phyloP scores from a whole-genome alignment of 1,140 invertebrate genomes.

The Thaumetopoea pityocampa region DNA sequence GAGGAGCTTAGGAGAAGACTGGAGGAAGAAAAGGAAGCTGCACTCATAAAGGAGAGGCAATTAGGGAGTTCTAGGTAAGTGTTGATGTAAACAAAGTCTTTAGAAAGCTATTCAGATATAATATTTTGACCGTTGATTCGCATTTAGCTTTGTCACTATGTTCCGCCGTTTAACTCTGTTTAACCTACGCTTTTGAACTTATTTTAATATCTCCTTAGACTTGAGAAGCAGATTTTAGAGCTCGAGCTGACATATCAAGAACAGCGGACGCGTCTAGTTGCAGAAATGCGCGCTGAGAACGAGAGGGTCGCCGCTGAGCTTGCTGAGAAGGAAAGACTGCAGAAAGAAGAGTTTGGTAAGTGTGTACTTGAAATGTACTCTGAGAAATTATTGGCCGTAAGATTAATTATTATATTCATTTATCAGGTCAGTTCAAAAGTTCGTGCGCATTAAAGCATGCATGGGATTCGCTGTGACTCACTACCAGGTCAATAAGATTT shows the following conservation, averaged over 20 bases:
- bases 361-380: not conserved
- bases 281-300: constrained; percentile 59
- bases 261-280: constrained; percentile 51
- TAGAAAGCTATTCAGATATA: not conserved
- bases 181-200: too few species aligned
- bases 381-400: not conserved
- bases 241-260: constrained; percentile 60
- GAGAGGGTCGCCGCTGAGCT: constrained; percentile 45
- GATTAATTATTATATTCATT: not conserved
- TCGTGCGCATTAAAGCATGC: too few species aligned
- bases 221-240: constrained; percentile 64
- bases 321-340: constrained; percentile 34
- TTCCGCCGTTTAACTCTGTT: too few species aligned
- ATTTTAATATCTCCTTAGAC: constrained; percentile 15
- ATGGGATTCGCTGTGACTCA: too few species aligned
- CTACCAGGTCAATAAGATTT: too few species aligned
- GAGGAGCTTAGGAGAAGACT: constrained; percentile 47
- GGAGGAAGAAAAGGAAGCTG: constrained; percentile 54
- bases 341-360: constrained; percentile 42
- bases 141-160: not conserved
- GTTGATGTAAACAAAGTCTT: too few species aligned
- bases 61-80: constrained; percentile 55
- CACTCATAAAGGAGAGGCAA: constrained; percentile 58
- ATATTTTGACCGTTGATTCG: not conserved
- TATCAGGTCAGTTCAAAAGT: too few species aligned